Evolutionary conservation across 2,888 invertebrate species (phyloP).

Genomic region (Noctuana brunneofusca): DNA sequence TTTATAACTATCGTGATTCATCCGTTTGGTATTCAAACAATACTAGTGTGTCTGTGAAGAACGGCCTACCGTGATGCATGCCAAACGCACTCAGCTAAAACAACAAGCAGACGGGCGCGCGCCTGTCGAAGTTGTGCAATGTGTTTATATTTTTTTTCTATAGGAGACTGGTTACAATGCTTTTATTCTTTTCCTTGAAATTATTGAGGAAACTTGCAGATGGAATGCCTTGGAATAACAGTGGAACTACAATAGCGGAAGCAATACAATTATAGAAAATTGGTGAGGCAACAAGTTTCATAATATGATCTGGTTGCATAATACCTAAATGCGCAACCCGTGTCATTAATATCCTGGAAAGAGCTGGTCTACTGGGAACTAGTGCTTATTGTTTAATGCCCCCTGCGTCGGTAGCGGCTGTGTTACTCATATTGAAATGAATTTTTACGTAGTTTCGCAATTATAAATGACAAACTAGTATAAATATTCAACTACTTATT

Average conservation of each 20-base stretch:
- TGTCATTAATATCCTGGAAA: too few species aligned
- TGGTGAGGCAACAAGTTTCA: neutral
- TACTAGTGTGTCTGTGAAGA: conserved; percentile 6
- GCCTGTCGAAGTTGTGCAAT: conserved; percentile 9
- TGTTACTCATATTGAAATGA: too few species aligned
- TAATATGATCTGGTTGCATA: neutral
- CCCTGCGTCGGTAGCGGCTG: neutral
- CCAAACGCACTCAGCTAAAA: conserved; percentile 30
- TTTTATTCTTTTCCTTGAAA: too few species aligned
- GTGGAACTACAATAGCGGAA: neutral
- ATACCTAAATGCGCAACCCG: neutral
- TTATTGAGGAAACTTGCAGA: too few species aligned
- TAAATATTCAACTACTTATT: too few species aligned
- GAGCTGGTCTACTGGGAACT: neutral
- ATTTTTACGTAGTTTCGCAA: too few species aligned
- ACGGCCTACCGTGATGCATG: conserved; percentile 3
- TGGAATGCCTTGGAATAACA: neutral
- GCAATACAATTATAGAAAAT: neutral
- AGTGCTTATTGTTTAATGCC: neutral
- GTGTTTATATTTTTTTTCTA: conserved; percentile 9
- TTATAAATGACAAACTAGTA: too few species aligned
- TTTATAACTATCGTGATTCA: conserved; percentile 1
- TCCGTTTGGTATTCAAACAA: conserved; percentile 4
- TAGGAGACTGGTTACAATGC: neutral
- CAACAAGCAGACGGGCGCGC: conserved; percentile 14